phyloP scores from a whole-genome alignment of 2,113 vertebrate genomes.

The Stigmatopora nigra region DNA sequence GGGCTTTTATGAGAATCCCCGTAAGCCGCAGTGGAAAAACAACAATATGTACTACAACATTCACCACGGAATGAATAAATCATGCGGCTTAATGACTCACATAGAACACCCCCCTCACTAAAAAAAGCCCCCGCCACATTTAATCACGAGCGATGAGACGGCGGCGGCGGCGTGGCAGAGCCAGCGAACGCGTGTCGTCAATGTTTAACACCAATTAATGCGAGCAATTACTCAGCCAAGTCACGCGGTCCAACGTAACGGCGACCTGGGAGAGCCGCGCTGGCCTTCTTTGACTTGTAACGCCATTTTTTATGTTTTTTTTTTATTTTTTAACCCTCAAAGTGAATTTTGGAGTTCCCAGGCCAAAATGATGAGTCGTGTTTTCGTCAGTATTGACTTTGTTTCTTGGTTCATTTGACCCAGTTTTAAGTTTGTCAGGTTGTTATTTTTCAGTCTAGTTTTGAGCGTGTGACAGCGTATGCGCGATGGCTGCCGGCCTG shows the following conservation, averaged over 20 bases:
- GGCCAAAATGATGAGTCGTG: too few relatives aligned
- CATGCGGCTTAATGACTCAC: not conserved
- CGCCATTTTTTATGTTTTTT: too few relatives aligned
- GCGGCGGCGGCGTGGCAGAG: not conserved
- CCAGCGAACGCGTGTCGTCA: not conserved
- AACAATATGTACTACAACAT: not conserved
- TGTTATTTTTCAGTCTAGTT: too few relatives aligned
- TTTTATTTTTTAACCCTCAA: too few relatives aligned
- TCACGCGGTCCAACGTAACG: not conserved
- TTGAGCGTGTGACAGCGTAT: too few relatives aligned
- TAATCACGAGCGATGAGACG: not conserved
- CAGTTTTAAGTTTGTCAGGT: too few relatives aligned
- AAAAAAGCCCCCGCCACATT: not conserved
- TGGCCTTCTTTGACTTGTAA: not conserved
- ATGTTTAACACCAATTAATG: constrained; percentile 6
- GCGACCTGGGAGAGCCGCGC: not conserved
- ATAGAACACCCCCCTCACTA: not conserved
- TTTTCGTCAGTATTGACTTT: too few relatives aligned
- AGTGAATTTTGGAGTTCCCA: too few relatives aligned
- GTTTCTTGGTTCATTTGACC: too few relatives aligned
- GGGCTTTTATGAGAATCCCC: not conserved
- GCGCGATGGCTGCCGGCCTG: too few relatives aligned
- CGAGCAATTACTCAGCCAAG: constrained; percentile 1
- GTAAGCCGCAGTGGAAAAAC: not conserved
- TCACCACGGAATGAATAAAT: not conserved